These are phyloP conservation scores for Desmophyllum pertusum DNA, from an alignment of 92 coral and sea anemone species.

Conservation along the genomic window DNA sequence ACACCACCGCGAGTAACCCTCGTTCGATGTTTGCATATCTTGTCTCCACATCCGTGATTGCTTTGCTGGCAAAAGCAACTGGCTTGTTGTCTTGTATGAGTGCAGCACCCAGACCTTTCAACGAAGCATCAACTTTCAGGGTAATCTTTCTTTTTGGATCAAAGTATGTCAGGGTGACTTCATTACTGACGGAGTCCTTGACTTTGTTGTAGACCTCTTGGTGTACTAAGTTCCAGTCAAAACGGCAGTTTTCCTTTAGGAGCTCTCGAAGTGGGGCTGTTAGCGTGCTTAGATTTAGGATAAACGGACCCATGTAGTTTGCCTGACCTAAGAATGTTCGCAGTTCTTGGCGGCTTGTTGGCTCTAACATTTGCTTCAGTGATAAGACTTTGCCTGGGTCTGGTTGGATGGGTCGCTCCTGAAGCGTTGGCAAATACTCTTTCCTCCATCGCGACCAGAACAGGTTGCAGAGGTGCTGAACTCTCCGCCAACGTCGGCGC, in stretches of 20 bases:
- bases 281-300: conserved; percentile 47
- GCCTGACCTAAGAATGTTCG: conserved; percentile 37
- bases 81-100: no score
- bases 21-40: conserved; percentile 61
- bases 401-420: no score
- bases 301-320: conserved; percentile 68
- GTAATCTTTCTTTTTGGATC: no score
- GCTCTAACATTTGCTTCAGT: conserved; percentile 39
- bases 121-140: not conserved
- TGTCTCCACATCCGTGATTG: conserved; percentile 48
- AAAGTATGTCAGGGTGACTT: conserved; percentile 53
- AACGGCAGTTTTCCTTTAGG: conserved; percentile 5
- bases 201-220: conserved; percentile 57
- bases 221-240: conserved; percentile 21
- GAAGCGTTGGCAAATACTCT: no score
- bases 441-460: no score
- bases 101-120: no score
- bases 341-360: no score
- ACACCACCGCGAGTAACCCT: conserved; percentile 55
- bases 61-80: no score
- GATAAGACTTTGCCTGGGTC: conserved; percentile 61
- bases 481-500: no score
- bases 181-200: conserved; percentile 54
- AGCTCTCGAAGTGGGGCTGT: conserved; percentile 58
- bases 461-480: no score